Evolutionary conservation across 2,888 invertebrate species (phyloP), one percentile per base, ranked within the genome.

Genomic region (Dryobotodes eremita): DNA sequence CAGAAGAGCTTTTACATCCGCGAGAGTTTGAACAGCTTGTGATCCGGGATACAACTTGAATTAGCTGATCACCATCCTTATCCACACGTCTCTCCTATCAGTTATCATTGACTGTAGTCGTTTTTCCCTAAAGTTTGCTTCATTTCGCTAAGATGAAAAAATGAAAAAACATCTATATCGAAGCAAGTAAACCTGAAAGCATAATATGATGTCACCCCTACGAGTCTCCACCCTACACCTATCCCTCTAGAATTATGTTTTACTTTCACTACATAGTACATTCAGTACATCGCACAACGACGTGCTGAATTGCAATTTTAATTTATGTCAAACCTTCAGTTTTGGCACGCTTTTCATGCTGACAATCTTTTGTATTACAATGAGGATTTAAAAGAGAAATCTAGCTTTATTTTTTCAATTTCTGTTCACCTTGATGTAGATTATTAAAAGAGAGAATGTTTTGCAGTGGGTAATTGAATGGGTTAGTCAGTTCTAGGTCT

Each of bases 231-330:
- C 0, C 53, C 26, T 82, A 23, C 69, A n/a, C 7, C 15, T 53
- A 42, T 69, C 64, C 55, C 23, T 42, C 69, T 76, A 71, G 69
- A 70, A 78, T 82, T 82, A 79, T 75, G 69, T 79, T 83, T 82
- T 82, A 82, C 72, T 84, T 86, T 83, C 78, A 82, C 84, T 82
- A 84, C 87, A 86, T 82, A 85, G 78, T 86, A 83, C 79, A 83
- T 75, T 78, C 48, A n/a, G 77, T 74, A 75, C 46, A 73, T 79
- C 13, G 31, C 31, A 61, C 65, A 77, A 71, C 77, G 83, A 87
- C 77, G 79, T 73, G 78, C 77, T 84, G 59, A 53, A 85, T 81
- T 66, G 74, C 73, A 73, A 80, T 88, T 85, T 88, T 85, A 81
- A 88, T 83, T 85, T 82, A 83, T 87, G 78, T 83, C 85, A 79